Evolutionary conservation across 2,888 invertebrate species (phyloP).

Genomic region (Ochropacha duplaris): DNA sequence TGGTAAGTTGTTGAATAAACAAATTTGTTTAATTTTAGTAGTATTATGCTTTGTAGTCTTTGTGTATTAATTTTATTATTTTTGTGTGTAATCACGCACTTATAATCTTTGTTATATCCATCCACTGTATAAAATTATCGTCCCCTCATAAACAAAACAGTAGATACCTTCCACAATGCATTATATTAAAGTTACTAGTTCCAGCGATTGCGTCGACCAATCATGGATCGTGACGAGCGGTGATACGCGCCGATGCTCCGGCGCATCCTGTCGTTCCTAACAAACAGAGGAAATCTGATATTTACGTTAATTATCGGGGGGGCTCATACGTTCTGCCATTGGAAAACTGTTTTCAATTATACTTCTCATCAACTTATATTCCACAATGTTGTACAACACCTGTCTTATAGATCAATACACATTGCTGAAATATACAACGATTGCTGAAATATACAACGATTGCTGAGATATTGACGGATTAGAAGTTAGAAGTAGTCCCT

Average conservation of each 20-base stretch:
- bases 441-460: background rate
- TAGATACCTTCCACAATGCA: background rate
- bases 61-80: background rate
- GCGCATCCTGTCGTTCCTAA: conserved; percentile 26
- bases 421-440: background rate
- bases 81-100: too few relatives aligned
- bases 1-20: background rate
- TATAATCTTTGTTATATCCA: too few relatives aligned
- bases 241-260: conserved; percentile 32
- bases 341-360: background rate
- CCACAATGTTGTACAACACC: background rate
- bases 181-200: background rate
- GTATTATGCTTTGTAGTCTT: background rate
- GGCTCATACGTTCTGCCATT: conserved; percentile 3
- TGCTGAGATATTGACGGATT: background rate
- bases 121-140: background rate
- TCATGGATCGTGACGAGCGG: conserved; percentile 12
- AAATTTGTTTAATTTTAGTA: background rate
- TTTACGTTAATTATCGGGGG: conserved; percentile 21
- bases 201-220: background rate
- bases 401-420: background rate
- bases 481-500: too few relatives aligned
- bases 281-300: conserved; percentile 29
- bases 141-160: background rate
- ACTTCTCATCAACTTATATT: background rate